phyloP scores from a whole-genome alignment of 2,113 vertebrate genomes.

The Pitta sordida region DNA sequence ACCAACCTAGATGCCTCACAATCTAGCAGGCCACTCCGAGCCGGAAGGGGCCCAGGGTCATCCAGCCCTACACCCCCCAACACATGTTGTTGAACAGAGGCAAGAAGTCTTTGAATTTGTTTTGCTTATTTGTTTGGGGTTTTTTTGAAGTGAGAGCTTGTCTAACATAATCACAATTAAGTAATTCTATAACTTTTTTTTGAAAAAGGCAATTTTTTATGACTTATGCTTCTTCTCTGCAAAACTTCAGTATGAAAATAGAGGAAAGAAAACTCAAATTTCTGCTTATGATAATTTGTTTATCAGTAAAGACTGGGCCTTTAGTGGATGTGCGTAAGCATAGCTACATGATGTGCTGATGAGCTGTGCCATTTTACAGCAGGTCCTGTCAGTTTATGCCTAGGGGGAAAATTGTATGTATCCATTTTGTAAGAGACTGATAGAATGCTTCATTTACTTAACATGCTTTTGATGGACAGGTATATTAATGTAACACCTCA shows the following conservation, averaged over 20 bases:
- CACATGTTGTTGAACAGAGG: background rate
- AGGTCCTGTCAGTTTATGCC: background rate
- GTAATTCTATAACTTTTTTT: background rate
- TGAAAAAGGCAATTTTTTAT: background rate
- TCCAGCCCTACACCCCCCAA: no score
- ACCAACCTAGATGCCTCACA: no score
- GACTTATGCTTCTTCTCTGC: background rate
- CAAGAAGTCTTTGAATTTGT: no score
- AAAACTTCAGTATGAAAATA: background rate
- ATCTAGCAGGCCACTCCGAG: no score
- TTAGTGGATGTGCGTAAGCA: fast-evolving
- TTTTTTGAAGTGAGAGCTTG: background rate
- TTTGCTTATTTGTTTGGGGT: no score
- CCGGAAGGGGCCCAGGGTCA: no score
- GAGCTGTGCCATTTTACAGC: background rate
- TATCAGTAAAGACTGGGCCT: background rate
- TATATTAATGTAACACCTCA: background rate
- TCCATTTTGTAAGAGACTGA: background rate
- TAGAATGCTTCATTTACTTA: background rate
- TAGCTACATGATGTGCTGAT: background rate
- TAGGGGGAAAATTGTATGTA: background rate
- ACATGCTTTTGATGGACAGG: background rate
- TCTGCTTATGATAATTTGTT: background rate
- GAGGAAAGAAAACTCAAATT: background rate
- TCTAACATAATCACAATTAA: background rate